These are phyloP conservation scores for Pipra filicauda DNA, from an alignment of 2,113 vertebrate genomes.

Conservation along the genomic window DNA sequence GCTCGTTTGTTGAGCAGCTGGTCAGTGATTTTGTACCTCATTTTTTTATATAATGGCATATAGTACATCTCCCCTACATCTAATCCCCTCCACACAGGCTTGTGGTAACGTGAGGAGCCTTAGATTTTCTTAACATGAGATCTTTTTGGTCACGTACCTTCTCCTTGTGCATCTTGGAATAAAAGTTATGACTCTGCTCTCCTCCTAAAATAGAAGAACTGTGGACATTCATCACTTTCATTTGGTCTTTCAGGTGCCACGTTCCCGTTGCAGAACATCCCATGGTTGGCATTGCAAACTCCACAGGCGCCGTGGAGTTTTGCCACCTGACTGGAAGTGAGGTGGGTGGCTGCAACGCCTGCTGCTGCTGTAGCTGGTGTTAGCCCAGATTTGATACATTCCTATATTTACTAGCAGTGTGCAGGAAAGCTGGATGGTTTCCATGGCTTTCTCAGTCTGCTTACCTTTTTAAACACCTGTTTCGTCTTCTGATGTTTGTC, in stretches of 20 bases:
- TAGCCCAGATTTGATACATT: background rate
- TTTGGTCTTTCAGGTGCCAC: constrained; percentile 83
- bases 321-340: constrained; percentile 72
- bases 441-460: background rate
- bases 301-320: constrained; percentile 82
- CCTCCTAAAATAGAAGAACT: background rate
- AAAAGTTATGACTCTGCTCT: background rate
- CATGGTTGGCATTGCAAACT: constrained; percentile 83
- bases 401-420: background rate
- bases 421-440: background rate
- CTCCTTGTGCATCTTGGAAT: background rate
- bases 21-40: background rate
- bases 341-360: constrained; percentile 73
- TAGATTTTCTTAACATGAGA: background rate
- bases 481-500: background rate
- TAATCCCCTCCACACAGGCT: fast-evolving
- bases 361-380: background rate
- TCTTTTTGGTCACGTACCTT: background rate
- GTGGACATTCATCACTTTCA: background rate
- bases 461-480: background rate
- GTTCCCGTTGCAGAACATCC: constrained; percentile 76
- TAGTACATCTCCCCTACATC: background rate
- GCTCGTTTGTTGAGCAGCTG: background rate
- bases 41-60: background rate
- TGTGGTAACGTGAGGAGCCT: background rate